Conservation (phyloP, 2,113 vertebrate genomes). For the Lates calcarifer region DNA sequence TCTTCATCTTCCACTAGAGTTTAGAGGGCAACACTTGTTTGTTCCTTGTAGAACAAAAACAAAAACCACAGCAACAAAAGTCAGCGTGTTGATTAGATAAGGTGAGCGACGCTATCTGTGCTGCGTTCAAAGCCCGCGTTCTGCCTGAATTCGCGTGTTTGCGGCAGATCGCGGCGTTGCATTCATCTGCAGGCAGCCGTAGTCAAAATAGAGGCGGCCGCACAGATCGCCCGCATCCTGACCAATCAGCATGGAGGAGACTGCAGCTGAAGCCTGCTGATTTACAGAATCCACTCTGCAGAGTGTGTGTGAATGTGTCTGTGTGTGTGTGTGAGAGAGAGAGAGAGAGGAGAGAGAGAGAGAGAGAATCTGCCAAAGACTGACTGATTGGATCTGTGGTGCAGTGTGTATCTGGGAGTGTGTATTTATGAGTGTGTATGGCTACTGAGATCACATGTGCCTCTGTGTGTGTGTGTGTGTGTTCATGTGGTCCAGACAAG, state of each 20-base stretch:
- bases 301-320: slow-evolving; percentile 10
- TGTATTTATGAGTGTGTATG: slow-evolving; percentile 26
- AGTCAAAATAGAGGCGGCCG: slow-evolving; percentile 82
- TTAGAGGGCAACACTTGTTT: slow-evolving; percentile 73
- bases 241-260: slow-evolving; percentile 49
- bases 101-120: slow-evolving; percentile 61
- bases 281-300: slow-evolving; percentile 56
- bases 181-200: slow-evolving; percentile 78
- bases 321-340: slow-evolving; percentile 10
- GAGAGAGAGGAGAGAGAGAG: slow-evolving; percentile 19
- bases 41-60: slow-evolving; percentile 58
- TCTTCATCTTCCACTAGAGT: slow-evolving; percentile 39
- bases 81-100: slow-evolving; percentile 60
- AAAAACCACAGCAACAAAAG: slow-evolving; percentile 73
- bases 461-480: neutral
- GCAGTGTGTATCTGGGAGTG: slow-evolving; percentile 28
- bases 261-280: slow-evolving; percentile 45
- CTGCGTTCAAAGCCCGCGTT: slow-evolving; percentile 77
- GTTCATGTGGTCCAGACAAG: slow-evolving; percentile 42
- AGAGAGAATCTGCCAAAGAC: slow-evolving; percentile 28
- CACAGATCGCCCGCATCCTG: slow-evolving; percentile 79
- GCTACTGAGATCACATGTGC: slow-evolving; percentile 1
- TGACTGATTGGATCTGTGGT: slow-evolving; percentile 53
- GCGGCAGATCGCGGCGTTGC: slow-evolving; percentile 50
- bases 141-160: slow-evolving; percentile 62